Evolutionary conservation across 2,113 vertebrate species (phyloP).

Genomic region (Nerophis ophidion): DNA sequence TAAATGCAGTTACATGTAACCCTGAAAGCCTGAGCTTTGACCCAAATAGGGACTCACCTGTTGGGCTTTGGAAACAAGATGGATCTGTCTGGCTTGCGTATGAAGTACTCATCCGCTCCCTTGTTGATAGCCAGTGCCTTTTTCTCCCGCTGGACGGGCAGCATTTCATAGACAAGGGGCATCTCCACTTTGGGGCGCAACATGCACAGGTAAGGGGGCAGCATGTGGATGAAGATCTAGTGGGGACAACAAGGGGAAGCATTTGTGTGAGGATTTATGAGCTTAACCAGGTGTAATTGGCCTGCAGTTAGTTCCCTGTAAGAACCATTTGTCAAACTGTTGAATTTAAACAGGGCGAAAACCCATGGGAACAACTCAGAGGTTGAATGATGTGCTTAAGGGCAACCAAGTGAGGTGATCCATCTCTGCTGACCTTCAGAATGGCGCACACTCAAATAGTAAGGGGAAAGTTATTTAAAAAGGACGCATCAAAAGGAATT

Average conservation of each 20-base stretch:
- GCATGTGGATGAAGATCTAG: constrained; percentile 84
- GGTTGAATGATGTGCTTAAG: constrained; percentile 33
- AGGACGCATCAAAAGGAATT: background rate
- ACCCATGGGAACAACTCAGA: constrained; percentile 40
- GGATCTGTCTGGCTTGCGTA: constrained; percentile 78
- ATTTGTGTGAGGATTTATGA: constrained; percentile 28
- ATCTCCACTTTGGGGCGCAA: constrained; percentile 79
- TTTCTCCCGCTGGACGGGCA: constrained; percentile 55
- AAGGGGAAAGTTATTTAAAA: constrained; percentile 12
- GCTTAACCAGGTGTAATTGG: constrained; percentile 14
- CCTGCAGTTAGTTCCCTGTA: constrained; percentile 35
- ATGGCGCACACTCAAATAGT: background rate
- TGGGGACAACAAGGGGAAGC: background rate
- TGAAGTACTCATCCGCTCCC: constrained; percentile 83
- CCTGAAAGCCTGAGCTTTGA: background rate
- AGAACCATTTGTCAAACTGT: constrained; percentile 29
- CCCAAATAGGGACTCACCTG: constrained; percentile 58
- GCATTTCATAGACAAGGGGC: constrained; percentile 54
- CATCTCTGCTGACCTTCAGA: constrained; percentile 33
- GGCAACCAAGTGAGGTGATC: constrained; percentile 18
- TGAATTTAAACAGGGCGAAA: constrained; percentile 26
- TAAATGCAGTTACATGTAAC: too few relatives aligned
- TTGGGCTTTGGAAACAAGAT: constrained; percentile 79
- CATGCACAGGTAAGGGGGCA: constrained; percentile 79
- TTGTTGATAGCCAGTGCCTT: constrained; percentile 54